Evolutionary conservation across 2,797 vertebrate species (phyloP).

Genomic region (Antrozous pallidus): DNA sequence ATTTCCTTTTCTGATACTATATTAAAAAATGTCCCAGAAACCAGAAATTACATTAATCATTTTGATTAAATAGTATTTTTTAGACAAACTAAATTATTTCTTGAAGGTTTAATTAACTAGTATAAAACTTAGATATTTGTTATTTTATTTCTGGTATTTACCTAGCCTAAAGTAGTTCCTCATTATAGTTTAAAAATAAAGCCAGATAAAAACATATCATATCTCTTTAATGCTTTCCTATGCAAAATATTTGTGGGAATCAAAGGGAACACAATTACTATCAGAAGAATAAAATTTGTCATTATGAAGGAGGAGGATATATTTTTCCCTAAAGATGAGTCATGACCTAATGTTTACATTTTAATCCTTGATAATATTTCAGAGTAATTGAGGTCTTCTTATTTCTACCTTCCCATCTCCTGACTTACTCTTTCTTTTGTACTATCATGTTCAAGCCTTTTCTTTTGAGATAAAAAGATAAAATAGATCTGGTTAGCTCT

Average conservation of each 20-base stretch:
- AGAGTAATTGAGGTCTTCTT: not conserved
- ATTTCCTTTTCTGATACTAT: not conserved
- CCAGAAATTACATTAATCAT: not conserved
- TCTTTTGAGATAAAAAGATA: not conserved
- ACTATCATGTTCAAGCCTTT: not conserved
- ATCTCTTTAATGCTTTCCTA: not conserved
- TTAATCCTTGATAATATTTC: not conserved
- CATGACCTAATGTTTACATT: not conserved
- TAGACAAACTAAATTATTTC: not conserved
- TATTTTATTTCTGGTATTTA: not conserved
- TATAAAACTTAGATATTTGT: not conserved
- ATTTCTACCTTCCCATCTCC: not conserved
- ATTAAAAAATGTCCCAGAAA: not conserved
- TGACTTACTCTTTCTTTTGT: not conserved
- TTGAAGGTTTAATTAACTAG: not conserved
- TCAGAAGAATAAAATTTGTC: not conserved
- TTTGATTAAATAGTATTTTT: slow-evolving; percentile 1
- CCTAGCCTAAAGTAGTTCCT: not conserved
- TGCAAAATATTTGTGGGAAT: not conserved
- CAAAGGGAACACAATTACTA: not conserved
- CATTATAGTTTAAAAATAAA: not conserved
- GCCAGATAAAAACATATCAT: not conserved
- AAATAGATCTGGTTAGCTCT: not conserved
- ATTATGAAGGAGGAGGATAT: not conserved
- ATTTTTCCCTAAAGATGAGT: not conserved